These are phyloP conservation scores for Pseudomyrmex sp. DNA, from an alignment of 1,140 invertebrate genomes.

Conservation along the genomic window DNA sequence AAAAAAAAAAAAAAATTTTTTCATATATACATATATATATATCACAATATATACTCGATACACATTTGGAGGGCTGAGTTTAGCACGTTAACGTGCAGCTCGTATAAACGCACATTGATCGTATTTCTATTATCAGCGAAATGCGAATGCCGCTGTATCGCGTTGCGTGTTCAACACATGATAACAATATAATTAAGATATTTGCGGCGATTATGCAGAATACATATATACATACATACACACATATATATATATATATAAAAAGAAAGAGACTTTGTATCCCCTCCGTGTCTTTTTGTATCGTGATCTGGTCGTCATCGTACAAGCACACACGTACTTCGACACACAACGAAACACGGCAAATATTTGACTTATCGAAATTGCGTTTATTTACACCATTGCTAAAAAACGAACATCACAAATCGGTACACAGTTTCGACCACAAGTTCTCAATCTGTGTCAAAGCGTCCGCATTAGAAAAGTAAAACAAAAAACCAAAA, in stretches of 20 bases:
- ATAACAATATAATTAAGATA: slow-evolving; percentile 37
- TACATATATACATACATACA: background rate
- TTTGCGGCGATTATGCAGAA: slow-evolving; percentile 22
- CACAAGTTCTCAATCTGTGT: slow-evolving; percentile 2
- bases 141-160: slow-evolving; percentile 20
- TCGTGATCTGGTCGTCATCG: background rate
- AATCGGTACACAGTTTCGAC: background rate
- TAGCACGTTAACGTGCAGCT: slow-evolving; percentile 17
- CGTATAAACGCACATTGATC: slow-evolving; percentile 39
- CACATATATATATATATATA: no score
- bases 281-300: no score
- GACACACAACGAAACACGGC: background rate
- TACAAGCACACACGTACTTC: background rate
- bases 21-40: background rate
- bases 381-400: background rate
- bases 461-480: background rate
- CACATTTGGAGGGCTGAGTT: slow-evolving; percentile 31
- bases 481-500: slow-evolving; percentile 10
- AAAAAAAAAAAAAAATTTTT: no score
- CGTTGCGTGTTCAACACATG: slow-evolving; percentile 1
- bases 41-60: slow-evolving; percentile 31
- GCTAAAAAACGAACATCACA: background rate
- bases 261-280: background rate
- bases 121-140: slow-evolving; percentile 17
- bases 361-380: background rate